A percentile compares a stretch with the other conserved stretches of the same genome.
phyloP scores from a whole-genome alignment of 2,888 invertebrate genomes.

The Cabera pusaria region DNA sequence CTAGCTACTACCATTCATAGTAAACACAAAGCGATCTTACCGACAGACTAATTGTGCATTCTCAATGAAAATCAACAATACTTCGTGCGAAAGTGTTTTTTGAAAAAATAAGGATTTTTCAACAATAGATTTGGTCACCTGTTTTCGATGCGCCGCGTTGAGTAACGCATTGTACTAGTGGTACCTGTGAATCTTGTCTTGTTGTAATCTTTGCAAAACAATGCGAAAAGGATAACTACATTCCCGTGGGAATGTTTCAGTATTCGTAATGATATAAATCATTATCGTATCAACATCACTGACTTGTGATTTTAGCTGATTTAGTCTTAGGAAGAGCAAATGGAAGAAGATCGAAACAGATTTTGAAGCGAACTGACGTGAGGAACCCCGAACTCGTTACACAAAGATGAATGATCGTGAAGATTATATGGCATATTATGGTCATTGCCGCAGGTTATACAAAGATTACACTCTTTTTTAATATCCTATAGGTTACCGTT shows the following conservation, averaged over 20 bases:
- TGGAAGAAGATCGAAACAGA: no score
- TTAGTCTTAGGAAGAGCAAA: no score
- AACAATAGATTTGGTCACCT: conserved; percentile 29
- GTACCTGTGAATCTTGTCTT: conserved; percentile 20
- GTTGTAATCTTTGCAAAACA: conserved; percentile 19
- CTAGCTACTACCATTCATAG: conserved; percentile 12
- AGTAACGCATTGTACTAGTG: conserved; percentile 16
- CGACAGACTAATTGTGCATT: conserved; percentile 16
- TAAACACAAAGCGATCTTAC: conserved; percentile 17
- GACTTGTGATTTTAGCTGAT: neutral
- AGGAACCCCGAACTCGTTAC: no score
- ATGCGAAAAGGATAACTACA: conserved; percentile 13
- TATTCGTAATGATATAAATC: no score
- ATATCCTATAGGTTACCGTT: no score
- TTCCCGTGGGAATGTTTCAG: conserved; percentile 19
- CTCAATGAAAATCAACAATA: conserved; percentile 20
- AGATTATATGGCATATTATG: no score
- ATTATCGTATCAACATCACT: no score
- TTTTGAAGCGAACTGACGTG: no score
- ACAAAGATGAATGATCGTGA: no score
- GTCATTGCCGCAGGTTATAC: no score
- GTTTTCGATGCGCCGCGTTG: conserved; percentile 18
- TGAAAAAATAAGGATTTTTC: conserved; percentile 22
- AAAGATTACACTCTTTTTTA: no score
- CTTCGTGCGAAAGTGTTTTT: conserved; percentile 23